Evolutionary conservation across 2,797 vertebrate species (phyloP), one percentile per base, ranked within the genome.

Genomic region (Cuniculus paca): DNA sequence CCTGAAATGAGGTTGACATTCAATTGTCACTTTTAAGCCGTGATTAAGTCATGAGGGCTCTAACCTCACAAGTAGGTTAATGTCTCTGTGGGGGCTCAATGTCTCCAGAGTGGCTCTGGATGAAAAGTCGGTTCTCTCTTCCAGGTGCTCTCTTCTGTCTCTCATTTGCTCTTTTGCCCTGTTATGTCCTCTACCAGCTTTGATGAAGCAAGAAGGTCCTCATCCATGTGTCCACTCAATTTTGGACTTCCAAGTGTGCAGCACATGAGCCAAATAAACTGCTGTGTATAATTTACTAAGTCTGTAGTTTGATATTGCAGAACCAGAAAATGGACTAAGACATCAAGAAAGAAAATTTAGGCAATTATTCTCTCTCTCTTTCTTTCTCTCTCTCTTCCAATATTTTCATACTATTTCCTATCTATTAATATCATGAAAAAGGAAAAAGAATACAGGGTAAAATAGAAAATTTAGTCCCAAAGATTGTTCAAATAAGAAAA

Each of bases 401-500:
- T 4, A 70, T 45, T 74, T 78, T 58, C 24, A 3, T 61, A 60
- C 10, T 12, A 9, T 75, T 5, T 84, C 36, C 58, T 45, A 61
- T 26, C 6, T 1, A 58, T 39, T 81, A 31, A 70, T 63, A 90
- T 50, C 54, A 52, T 75, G 80, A 88, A 91, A 61, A 12, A 79
- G 1, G 6, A 81, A 87, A 91, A 74, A 52, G 39, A 58, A 2
- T 34, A 88, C 1, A 79, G 28, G 14, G 7, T 72, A 61, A 61
- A 6, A 82, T 54, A 56, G 68, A 82, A 24, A 83, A 95, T 28
- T 84, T 24, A 70, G 26, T 78, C 10, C 10, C 77, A 26, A 88
- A 22, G n/a, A 91, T 88, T 91, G 1, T 48, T 96, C 58, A 93
- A 84, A 88, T 84, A 89, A 88, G 63, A 95, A 90, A 93, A 83